Evolutionary conservation across 2,888 invertebrate genomes (phyloP).

Genomic region (Meghimatium bilineatum): DNA sequence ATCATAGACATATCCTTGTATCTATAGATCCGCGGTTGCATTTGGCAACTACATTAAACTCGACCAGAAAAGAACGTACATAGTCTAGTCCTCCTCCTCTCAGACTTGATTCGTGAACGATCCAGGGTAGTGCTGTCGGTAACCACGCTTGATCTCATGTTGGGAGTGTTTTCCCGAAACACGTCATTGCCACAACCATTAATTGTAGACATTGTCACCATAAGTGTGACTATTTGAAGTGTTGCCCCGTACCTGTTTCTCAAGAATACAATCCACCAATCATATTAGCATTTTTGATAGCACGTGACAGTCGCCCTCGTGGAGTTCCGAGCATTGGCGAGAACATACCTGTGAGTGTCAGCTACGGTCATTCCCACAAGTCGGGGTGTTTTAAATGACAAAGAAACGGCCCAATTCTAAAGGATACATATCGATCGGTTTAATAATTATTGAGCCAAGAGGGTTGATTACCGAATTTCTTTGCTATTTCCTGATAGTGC

Average conservation of each 20-base stretch:
- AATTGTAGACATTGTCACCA: too few relatives aligned
- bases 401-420: neutral
- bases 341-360: neutral
- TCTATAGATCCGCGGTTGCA: too few relatives aligned
- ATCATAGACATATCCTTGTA: too few relatives aligned
- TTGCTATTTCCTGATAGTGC: neutral
- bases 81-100: too few relatives aligned
- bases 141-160: too few relatives aligned
- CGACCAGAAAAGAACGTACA: too few relatives aligned
- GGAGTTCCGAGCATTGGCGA: neutral
- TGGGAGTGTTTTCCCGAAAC: too few relatives aligned
- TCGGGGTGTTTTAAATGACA: neutral
- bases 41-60: too few relatives aligned
- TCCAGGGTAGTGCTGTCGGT: too few relatives aligned
- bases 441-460: neutral
- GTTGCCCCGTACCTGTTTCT: neutral
- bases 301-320: neutral
- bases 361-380: neutral
- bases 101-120: too few relatives aligned
- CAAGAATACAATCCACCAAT: neutral
- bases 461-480: neutral
- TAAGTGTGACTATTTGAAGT: too few relatives aligned
- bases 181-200: too few relatives aligned
- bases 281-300: neutral
- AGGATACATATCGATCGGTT: neutral